phyloP scores from a whole-genome alignment of 2,113 vertebrate species.

The Melospiza melodia region DNA sequence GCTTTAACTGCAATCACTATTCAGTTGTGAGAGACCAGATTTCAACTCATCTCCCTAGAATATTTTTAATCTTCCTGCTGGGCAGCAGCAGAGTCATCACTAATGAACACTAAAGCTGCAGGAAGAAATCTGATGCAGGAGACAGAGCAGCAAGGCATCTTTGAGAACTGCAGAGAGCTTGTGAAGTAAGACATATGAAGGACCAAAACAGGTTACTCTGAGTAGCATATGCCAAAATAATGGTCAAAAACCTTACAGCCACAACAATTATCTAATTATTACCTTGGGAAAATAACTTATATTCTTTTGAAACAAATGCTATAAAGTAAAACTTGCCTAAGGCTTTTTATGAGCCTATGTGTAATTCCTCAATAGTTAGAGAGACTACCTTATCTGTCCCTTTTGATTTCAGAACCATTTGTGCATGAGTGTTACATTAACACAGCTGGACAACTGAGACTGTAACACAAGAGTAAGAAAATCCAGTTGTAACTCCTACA shows the following conservation, averaged over 20 bases:
- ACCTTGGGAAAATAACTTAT: not conserved
- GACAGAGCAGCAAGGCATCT: not conserved
- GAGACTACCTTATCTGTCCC: not conserved
- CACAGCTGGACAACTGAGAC: not conserved
- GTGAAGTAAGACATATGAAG: not conserved
- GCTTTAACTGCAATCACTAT: not conserved
- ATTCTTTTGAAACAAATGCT: not conserved
- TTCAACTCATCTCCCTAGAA: not conserved
- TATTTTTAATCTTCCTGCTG: not conserved
- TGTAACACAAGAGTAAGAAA: conserved; percentile 2
- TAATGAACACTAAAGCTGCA: not conserved
- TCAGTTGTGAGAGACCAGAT: not conserved
- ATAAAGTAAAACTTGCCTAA: not conserved
- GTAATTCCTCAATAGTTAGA: not conserved
- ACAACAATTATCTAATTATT: conserved; percentile 2
- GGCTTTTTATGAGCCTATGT: not conserved
- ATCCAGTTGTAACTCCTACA: not conserved
- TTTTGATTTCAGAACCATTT: not conserved
- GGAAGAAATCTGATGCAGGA: not conserved
- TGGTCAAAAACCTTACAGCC: conserved; percentile 12
- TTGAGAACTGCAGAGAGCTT: not conserved
- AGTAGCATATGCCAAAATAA: not conserved
- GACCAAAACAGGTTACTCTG: not conserved
- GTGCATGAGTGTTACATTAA: not conserved
- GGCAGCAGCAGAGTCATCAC: not conserved